These are phyloP conservation scores for Dione juno DNA, from an alignment of 2,888 invertebrate genomes.

Conservation along the genomic window DNA sequence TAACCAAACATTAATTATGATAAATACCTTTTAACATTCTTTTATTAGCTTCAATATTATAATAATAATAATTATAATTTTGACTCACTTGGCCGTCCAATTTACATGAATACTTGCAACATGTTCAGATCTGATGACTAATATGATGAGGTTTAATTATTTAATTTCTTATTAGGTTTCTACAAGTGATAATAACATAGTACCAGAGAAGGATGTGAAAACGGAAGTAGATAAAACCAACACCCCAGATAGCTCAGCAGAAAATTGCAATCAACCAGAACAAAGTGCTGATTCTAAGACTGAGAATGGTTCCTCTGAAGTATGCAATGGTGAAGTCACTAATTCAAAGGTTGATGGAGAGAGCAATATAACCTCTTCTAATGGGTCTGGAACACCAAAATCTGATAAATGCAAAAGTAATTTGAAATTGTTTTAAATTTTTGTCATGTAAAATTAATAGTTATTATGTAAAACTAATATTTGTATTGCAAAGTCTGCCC, in stretches of 20 bases:
- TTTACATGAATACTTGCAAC: too few relatives aligned
- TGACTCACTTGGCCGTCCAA: too few relatives aligned
- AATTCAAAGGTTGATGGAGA: constrained; percentile 71
- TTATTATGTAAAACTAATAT: too few relatives aligned
- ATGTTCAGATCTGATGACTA: too few relatives aligned
- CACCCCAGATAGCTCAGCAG: constrained; percentile 77
- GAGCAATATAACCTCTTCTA: constrained; percentile 77
- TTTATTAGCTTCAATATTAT: too few relatives aligned
- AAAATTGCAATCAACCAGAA: constrained; percentile 71
- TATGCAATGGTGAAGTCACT: constrained; percentile 76
- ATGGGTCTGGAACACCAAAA: constrained; percentile 78
- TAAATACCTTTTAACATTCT: too few relatives aligned
- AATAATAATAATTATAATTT: too few relatives aligned
- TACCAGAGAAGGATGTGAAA: constrained; percentile 53
- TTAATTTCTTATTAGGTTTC: constrained; percentile 62
- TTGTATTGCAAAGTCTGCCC: too few relatives aligned
- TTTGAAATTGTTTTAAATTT: not conserved
- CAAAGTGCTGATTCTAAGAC: constrained; percentile 68
- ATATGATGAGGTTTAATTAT: not conserved
- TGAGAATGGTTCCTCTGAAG: constrained; percentile 57
- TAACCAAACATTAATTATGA: too few relatives aligned
- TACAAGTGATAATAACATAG: constrained; percentile 69
- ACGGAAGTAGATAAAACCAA: constrained; percentile 65
- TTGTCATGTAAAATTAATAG: too few relatives aligned
- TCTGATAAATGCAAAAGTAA: constrained; percentile 68